Conservation (phyloP, 1,140 invertebrate species). For the Apis laboriosa region DNA sequence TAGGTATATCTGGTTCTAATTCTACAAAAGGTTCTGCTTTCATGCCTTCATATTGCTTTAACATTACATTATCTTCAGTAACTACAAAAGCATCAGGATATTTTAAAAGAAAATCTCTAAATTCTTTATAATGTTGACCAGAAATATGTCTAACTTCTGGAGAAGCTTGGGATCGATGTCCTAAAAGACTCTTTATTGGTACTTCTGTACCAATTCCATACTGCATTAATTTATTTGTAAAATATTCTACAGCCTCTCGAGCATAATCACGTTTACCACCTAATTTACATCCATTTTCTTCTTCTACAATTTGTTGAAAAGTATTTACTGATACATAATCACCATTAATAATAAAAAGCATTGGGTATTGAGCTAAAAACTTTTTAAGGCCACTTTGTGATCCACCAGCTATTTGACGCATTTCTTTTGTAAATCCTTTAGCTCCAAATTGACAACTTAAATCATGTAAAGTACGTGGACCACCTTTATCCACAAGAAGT, state of each 20-base stretch:
- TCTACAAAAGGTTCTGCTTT: conserved; percentile 79
- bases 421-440: conserved; percentile 97
- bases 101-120: conserved; percentile 93
- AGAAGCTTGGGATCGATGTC: conserved; percentile 95
- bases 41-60: conserved; percentile 85
- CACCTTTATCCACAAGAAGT: conserved; percentile 95
- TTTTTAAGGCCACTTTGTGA: conserved; percentile 96
- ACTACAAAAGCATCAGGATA: conserved; percentile 94
- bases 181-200: conserved; percentile 95
- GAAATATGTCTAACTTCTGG: conserved; percentile 97
- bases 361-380: conserved; percentile 94
- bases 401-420: conserved; percentile 96
- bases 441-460: conserved; percentile 98
- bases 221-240: conserved; percentile 93
- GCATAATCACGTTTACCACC: conserved; percentile 91
- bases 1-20: conserved; percentile 86
- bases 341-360: conserved; percentile 94
- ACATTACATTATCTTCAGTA: conserved; percentile 91
- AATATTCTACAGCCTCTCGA: conserved; percentile 96
- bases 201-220: conserved; percentile 95
- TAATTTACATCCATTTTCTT: conserved; percentile 78
- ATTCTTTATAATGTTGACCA: conserved; percentile 95
- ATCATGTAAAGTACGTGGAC: conserved; percentile 96
- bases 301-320: conserved; percentile 82
- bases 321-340: conserved; percentile 95